Percentiles rank a stretch among this genome's conserved stretches.
Evolutionary conservation across 1,140 invertebrate species (phyloP).

Genomic region (Eufriesea mexicana): DNA sequence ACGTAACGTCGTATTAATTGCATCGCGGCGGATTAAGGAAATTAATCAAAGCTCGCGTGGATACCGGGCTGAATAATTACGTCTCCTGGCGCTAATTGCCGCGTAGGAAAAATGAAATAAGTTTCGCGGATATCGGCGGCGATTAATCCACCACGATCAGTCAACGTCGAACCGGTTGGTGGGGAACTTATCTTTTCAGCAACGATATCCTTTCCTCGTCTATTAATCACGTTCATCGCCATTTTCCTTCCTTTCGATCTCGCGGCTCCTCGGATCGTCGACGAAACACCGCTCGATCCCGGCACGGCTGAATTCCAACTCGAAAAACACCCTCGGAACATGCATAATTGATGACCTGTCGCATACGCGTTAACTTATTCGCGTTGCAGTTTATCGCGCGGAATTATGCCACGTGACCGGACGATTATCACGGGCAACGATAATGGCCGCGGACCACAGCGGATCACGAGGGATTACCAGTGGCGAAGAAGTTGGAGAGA

Average conservation of each 20-base stretch:
- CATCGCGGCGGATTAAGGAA: conserved; percentile 9
- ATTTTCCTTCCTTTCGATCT: conserved; percentile 25
- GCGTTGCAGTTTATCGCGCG: not conserved
- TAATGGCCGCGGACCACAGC: not conserved
- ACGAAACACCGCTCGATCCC: conserved; percentile 16
- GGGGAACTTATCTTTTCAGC: conserved; percentile 39
- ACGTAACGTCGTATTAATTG: conserved; percentile 13
- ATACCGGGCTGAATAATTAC: conserved; percentile 30
- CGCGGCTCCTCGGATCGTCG: not conserved
- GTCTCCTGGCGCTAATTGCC: conserved; percentile 29
- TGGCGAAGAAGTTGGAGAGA: not conserved
- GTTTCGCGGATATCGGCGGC: conserved; percentile 30
- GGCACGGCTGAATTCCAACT: conserved; percentile 15
- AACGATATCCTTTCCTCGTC: conserved; percentile 44
- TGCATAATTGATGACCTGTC: conserved; percentile 40
- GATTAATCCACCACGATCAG: conserved; percentile 44
- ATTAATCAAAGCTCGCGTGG: conserved; percentile 33
- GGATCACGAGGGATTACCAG: not conserved
- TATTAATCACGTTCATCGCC: conserved; percentile 53
- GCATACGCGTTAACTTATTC: conserved; percentile 25
- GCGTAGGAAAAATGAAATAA: conserved; percentile 44
- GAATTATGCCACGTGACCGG: not conserved
- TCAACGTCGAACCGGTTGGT: conserved; percentile 29
- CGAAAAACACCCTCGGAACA: conserved; percentile 17
- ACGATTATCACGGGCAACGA: conserved; percentile 1